Conservation (phyloP, 2,113 vertebrate genomes). For the Cichladusa arquata region DNA sequence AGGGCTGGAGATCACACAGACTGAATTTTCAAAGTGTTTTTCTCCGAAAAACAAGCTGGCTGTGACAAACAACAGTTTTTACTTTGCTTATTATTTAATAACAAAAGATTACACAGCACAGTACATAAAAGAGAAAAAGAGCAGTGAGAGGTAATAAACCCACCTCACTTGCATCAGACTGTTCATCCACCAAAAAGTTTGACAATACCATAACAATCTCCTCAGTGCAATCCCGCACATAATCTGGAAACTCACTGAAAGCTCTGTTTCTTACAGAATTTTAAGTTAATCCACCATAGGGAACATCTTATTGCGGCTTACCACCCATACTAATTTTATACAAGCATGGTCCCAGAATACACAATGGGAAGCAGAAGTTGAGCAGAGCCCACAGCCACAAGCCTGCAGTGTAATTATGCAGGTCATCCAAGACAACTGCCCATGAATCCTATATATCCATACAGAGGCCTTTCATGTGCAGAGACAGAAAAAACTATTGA, state of each 20-base stretch:
- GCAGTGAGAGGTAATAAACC: neutral
- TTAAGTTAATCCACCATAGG: slow-evolving; percentile 37
- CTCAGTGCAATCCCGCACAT: neutral
- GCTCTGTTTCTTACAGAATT: slow-evolving; percentile 14
- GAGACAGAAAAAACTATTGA: neutral
- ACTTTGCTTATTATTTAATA: slow-evolving; percentile 64
- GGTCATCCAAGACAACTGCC: slow-evolving; percentile 10
- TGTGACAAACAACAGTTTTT: slow-evolving; percentile 62
- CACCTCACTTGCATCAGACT: neutral
- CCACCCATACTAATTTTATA: neutral
- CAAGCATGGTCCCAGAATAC: neutral
- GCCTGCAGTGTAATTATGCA: neutral
- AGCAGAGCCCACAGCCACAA: neutral
- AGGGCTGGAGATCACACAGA: slow-evolving; percentile 57
- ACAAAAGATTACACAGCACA: slow-evolving; percentile 25
- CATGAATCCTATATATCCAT: neutral
- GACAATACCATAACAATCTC: neutral
- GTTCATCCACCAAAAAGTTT: neutral
- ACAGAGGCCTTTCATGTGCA: neutral
- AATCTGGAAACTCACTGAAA: slow-evolving; percentile 24
- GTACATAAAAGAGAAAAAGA: neutral
- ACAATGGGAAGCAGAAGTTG: neutral
- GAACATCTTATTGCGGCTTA: slow-evolving; percentile 28
- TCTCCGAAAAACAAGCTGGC: slow-evolving; percentile 26
- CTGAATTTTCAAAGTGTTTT: slow-evolving; percentile 57